phyloP scores from a whole-genome alignment of 2,888 invertebrate genomes.

The Drosophila greeni region DNA sequence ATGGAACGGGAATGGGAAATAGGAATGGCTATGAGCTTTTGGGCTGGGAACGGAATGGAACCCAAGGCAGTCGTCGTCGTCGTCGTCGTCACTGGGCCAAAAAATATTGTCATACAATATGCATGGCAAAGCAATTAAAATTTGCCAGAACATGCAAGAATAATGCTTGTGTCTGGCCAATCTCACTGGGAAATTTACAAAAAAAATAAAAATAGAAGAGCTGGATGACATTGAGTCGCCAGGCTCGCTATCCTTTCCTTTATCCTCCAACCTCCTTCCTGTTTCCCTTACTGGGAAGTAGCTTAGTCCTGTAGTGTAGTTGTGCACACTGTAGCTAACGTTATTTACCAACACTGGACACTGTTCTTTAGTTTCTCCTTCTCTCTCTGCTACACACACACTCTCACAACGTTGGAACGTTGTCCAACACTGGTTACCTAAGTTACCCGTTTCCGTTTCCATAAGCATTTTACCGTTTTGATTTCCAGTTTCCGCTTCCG shows the following conservation, averaged over 20 bases:
- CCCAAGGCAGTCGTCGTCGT: slow-evolving; percentile 21
- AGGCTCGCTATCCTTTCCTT: not conserved
- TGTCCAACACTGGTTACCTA: slow-evolving; percentile 31
- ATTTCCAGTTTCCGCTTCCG: slow-evolving; percentile 24
- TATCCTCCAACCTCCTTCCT: not conserved
- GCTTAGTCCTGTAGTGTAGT: slow-evolving; percentile 14
- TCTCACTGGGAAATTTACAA: not conserved
- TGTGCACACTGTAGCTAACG: slow-evolving; percentile 18
- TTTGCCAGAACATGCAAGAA: slow-evolving; percentile 51
- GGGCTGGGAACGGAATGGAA: not conserved
- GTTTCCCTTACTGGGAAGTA: not conserved
- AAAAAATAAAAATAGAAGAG: not conserved
- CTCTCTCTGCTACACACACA: slow-evolving; percentile 1
- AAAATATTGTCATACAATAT: slow-evolving; percentile 55
- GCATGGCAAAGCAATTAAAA: slow-evolving; percentile 63
- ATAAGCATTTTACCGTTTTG: slow-evolving; percentile 33
- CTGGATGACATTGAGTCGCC: slow-evolving; percentile 15
- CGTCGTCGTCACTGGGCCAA: slow-evolving; percentile 31
- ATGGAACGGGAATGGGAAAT: not conserved
- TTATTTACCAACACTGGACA: slow-evolving; percentile 16
- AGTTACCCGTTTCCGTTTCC: slow-evolving; percentile 37
- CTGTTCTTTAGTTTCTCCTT: not conserved
- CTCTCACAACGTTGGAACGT: slow-evolving; percentile 12
- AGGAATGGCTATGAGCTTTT: not conserved
- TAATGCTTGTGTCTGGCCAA: slow-evolving; percentile 35